Conservation (phyloP, 2,888 invertebrate genomes). For the Nezara viridula region DNA sequence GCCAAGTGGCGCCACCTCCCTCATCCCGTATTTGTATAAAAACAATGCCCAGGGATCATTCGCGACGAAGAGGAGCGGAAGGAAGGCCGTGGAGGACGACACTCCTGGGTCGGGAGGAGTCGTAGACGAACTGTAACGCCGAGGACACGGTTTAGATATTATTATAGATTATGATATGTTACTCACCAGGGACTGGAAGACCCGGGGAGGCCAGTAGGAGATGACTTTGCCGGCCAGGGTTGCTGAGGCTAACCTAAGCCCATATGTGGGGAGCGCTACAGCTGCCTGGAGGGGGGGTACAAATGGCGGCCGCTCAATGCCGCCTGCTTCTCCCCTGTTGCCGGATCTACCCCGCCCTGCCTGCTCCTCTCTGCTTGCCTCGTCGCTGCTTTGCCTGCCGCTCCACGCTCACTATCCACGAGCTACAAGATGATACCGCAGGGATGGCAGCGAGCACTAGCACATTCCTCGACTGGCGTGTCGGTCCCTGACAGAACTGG, state of each 20-base stretch:
- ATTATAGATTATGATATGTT: not conserved
- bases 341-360: constrained; percentile 60
- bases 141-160: not conserved
- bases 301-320: constrained; percentile 59
- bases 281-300: constrained; percentile 52
- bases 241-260: constrained; percentile 10
- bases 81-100: too few species aligned
- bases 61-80: not conserved
- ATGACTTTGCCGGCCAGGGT: constrained; percentile 58
- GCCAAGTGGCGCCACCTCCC: constrained; percentile 52
- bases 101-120: not conserved
- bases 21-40: constrained; percentile 26
- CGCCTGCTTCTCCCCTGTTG: constrained; percentile 55
- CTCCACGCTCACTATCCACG: not conserved
- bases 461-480: not conserved
- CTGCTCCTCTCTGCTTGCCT: not conserved
- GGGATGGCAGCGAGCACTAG: too few species aligned
- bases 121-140: too few species aligned
- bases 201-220: constrained; percentile 46
- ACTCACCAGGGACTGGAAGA: constrained; percentile 37
- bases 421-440: not conserved
- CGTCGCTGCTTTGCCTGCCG: not conserved
- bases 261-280: constrained; percentile 39
- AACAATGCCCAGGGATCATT: constrained; percentile 44
- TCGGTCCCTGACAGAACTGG: not conserved